Conservation (phyloP, 2,113 vertebrate species). For the Aptenodytes patagonicus region DNA sequence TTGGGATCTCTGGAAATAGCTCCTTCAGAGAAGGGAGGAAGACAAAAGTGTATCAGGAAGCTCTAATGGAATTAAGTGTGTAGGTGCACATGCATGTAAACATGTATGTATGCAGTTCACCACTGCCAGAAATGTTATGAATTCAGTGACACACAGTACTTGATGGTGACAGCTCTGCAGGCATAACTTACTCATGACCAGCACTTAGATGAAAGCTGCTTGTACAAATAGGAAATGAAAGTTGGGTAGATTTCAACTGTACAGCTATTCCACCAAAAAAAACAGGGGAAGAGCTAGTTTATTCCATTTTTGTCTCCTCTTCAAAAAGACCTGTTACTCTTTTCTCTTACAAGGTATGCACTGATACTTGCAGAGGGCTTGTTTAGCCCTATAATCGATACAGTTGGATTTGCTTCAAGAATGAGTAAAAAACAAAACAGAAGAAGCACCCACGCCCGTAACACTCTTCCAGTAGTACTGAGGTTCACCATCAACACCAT, state of each 20-base stretch:
- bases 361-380: neutral
- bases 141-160: neutral
- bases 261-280: neutral
- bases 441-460: neutral
- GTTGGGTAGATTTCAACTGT: neutral
- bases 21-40: neutral
- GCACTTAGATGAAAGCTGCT: neutral
- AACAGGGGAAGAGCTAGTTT: neutral
- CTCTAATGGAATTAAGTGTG: neutral
- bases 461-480: neutral
- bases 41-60: neutral
- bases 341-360: neutral
- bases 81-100: neutral
- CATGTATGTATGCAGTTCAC: neutral
- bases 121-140: neutral
- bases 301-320: neutral
- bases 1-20: conserved; percentile 4
- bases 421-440: neutral
- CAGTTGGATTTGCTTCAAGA: conserved; percentile 1
- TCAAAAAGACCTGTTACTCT: neutral
- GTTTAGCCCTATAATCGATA: neutral
- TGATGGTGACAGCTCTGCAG: neutral
- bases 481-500: neutral
- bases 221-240: neutral
- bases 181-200: neutral